phyloP scores from a whole-genome alignment of 2,113 vertebrate species.

The Chloroceryle aenea region DNA sequence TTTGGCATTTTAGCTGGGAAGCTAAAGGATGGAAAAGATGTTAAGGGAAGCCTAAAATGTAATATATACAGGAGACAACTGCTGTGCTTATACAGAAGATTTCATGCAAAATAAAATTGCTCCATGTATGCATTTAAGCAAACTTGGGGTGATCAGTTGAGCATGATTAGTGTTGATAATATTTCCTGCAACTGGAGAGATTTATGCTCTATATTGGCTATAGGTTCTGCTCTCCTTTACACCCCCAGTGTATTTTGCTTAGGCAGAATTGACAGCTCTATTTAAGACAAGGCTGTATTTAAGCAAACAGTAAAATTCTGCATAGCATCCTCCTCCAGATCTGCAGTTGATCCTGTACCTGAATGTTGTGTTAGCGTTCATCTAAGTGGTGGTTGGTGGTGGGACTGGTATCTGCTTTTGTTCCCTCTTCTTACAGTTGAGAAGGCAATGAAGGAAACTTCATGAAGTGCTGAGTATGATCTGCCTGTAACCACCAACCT shows the following conservation, averaged over 20 bases:
- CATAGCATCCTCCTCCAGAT: not conserved
- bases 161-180: not conserved
- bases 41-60: not conserved
- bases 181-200: constrained; percentile 3
- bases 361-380: not conserved
- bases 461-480: not conserved
- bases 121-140: not conserved
- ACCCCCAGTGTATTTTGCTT: not conserved
- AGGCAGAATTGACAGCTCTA: not conserved
- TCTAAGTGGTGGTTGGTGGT: not conserved
- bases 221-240: constrained; percentile 11
- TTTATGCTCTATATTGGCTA: not conserved
- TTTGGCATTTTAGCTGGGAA: not conserved
- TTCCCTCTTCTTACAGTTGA: not conserved
- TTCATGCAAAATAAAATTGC: not conserved
- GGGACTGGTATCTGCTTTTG: not conserved
- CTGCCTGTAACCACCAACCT: not conserved
- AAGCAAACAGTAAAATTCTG: not conserved
- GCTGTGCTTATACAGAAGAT: not conserved
- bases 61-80: not conserved
- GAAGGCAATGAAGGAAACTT: not conserved
- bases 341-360: not conserved
- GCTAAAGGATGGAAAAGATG: not conserved
- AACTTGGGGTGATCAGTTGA: not conserved
- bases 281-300: not conserved